Conservation (phyloP, 1,140 invertebrate species). For the Trichoplusia ni region DNA sequence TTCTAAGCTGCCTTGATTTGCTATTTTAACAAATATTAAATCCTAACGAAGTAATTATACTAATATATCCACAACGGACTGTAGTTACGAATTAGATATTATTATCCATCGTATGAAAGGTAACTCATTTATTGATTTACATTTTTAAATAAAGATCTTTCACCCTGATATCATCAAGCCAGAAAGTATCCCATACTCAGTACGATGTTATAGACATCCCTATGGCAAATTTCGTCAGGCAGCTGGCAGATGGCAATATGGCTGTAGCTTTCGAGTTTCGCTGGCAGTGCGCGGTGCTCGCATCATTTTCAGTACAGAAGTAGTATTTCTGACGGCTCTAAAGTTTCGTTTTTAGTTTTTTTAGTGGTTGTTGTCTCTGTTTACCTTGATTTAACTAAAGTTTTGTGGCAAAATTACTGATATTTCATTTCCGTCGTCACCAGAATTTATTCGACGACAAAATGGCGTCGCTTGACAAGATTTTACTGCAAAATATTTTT, state of each 20-base stretch:
- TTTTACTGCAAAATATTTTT: conserved; percentile 78
- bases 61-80: too few relatives aligned
- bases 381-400: conserved; percentile 63
- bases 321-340: conserved; percentile 71
- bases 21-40: too few relatives aligned
- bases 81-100: too few relatives aligned
- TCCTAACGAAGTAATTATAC: too few relatives aligned
- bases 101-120: too few relatives aligned
- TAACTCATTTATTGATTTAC: too few relatives aligned
- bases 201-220: conserved; percentile 10
- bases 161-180: too few relatives aligned
- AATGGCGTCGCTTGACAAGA: conserved; percentile 81
- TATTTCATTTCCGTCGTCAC: conserved; percentile 79
- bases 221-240: conserved; percentile 34
- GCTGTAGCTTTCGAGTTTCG: conserved; percentile 78
- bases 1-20: too few relatives aligned
- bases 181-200: too few relatives aligned
- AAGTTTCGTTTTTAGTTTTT: conserved; percentile 78
- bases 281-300: conserved; percentile 77
- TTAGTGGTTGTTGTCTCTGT: conserved; percentile 67
- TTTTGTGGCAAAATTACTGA: conserved; percentile 65
- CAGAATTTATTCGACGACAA: conserved; percentile 81
- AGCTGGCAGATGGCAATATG: conserved; percentile 71
- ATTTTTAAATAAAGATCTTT: too few relatives aligned
- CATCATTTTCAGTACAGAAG: conserved; percentile 68